Evolutionary conservation across 2,113 vertebrate species (phyloP).

Genomic region (Formicarius rufipectus): DNA sequence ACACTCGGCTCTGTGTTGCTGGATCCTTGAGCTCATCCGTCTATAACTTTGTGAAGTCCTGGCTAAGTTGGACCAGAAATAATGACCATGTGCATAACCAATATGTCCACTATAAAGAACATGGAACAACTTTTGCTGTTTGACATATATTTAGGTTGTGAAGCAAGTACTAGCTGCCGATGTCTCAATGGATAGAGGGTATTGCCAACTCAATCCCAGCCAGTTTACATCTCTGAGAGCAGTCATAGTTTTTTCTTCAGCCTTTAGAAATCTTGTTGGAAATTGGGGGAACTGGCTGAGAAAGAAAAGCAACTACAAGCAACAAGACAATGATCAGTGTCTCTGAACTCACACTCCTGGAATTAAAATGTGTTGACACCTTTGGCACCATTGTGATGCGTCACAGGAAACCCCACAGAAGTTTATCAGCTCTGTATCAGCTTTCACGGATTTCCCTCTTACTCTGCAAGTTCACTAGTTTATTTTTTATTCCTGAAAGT

Average conservation of each 20-base stretch:
- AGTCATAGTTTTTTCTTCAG: not conserved
- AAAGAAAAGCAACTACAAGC: not conserved
- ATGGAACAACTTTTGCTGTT: not conserved
- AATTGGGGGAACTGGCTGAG: not conserved
- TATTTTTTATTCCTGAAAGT: not conserved
- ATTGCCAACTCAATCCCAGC: not conserved
- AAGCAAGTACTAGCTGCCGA: not conserved
- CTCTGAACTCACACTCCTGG: not conserved
- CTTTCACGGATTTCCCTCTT: not conserved
- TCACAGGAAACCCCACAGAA: not conserved
- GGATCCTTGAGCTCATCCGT: fast-evolving
- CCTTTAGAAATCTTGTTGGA: not conserved
- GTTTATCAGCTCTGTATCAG: not conserved
- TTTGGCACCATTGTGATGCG: not conserved
- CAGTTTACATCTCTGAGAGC: not conserved
- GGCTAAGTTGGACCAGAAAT: not conserved
- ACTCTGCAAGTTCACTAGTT: not conserved
- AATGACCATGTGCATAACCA: not conserved
- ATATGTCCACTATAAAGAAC: not conserved
- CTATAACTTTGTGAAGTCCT: not conserved
- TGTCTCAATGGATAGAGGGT: not conserved
- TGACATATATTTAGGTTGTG: not conserved
- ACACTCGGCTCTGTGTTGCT: fast-evolving
- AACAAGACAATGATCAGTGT: not conserved
- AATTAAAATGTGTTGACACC: not conserved